Percentiles rank a stretch among this genome's conserved stretches.
Conservation (phyloP, 2,113 vertebrate genomes). For the Gopherus evgoodei region DNA sequence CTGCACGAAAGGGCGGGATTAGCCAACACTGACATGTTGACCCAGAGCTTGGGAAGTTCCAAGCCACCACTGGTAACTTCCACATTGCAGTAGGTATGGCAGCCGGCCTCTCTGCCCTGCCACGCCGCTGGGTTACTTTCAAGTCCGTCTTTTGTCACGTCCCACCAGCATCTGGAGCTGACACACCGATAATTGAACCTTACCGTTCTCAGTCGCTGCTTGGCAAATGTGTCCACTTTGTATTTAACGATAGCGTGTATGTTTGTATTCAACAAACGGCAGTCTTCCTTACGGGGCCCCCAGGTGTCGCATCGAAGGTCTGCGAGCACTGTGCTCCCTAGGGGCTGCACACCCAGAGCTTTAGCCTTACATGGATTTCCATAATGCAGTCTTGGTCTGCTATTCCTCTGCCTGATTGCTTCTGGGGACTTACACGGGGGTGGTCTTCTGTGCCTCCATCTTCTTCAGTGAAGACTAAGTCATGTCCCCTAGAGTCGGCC, state of each 20-base stretch:
- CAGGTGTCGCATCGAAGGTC: background rate
- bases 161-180: background rate
- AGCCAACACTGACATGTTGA: background rate
- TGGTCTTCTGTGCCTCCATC: background rate
- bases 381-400: background rate
- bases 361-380: background rate
- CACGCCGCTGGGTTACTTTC: background rate
- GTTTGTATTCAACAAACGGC: background rate
- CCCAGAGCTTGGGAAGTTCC: background rate
- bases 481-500: background rate
- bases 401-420: background rate
- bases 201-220: background rate
- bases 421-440: background rate
- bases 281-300: background rate
- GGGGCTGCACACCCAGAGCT: background rate
- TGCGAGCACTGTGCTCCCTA: background rate
- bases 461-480: background rate
- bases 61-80: background rate
- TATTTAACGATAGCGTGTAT: background rate
- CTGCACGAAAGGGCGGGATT: background rate
- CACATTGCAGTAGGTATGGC: background rate
- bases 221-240: too few species aligned
- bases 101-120: background rate
- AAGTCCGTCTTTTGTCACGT: background rate
- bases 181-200: background rate